Evolutionary conservation across 2,888 invertebrate species (phyloP).

Genomic region (Ichneumoninae sp.): DNA sequence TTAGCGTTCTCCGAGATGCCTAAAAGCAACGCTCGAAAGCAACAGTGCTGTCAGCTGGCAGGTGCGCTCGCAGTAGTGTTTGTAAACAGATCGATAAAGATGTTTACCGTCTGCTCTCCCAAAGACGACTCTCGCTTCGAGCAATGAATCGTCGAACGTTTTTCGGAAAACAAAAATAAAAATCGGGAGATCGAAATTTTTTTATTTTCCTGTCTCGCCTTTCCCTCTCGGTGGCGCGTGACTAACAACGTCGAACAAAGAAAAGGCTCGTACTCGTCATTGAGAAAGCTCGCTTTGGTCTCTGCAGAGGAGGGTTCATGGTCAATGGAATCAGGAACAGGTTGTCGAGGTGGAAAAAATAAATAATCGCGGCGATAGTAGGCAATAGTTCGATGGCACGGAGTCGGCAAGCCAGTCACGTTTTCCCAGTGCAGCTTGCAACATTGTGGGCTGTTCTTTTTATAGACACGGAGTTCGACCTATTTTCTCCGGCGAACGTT

Average conservation of each 20-base stretch:
- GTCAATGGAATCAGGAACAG: constrained; percentile 68
- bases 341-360: constrained; percentile 47
- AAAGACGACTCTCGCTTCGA: not conserved
- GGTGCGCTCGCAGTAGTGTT: constrained; percentile 45
- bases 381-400: constrained; percentile 67
- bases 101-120: constrained; percentile 23
- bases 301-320: constrained; percentile 49
- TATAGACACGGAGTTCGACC: constrained; percentile 80
- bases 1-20: not conserved
- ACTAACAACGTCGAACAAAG: constrained; percentile 48
- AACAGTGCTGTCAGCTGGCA: constrained; percentile 11
- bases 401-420: constrained; percentile 66
- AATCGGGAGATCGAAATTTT: not conserved
- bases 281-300: constrained; percentile 40
- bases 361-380: constrained; percentile 3
- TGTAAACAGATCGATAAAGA: constrained; percentile 67
- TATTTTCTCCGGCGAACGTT: constrained; percentile 73
- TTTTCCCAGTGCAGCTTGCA: constrained; percentile 70
- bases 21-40: not conserved
- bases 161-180: not conserved
- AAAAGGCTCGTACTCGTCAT: constrained; percentile 34
- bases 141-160: not conserved
- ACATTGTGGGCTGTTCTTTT: constrained; percentile 81
- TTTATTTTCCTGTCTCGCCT: not conserved
- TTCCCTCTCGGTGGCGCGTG: constrained; percentile 37